Evolutionary conservation across 2,888 invertebrate species (phyloP).

Genomic region (Icerya purchasi): DNA sequence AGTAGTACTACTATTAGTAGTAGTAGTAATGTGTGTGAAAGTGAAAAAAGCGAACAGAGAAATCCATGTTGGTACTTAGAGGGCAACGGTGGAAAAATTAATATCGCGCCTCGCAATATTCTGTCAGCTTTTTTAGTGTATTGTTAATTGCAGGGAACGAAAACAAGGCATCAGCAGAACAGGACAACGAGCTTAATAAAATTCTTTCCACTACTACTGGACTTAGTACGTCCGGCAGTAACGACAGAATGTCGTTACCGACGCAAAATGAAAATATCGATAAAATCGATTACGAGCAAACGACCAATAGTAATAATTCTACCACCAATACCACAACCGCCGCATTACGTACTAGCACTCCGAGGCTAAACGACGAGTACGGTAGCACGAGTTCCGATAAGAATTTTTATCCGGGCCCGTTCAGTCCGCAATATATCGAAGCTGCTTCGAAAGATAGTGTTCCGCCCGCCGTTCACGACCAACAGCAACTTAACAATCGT

Average conservation of each 20-base stretch:
- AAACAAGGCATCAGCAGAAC: slow-evolving; percentile 1
- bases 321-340: too few relatives aligned
- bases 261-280: slow-evolving; percentile 18
- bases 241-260: slow-evolving; percentile 16
- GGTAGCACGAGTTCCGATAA: slow-evolving; percentile 16
- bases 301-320: too few relatives aligned
- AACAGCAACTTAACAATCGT: too few relatives aligned
- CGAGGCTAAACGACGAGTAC: neutral
- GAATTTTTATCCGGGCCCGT: slow-evolving; percentile 17
- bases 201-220: neutral
- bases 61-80: too few relatives aligned
- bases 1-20: too few relatives aligned
- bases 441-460: slow-evolving; percentile 11
- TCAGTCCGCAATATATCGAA: slow-evolving; percentile 15
- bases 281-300: too few relatives aligned
- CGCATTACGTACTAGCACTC: neutral
- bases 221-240: too few relatives aligned
- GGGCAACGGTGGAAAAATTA: too few relatives aligned
- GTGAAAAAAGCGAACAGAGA: too few relatives aligned
- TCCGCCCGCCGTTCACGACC: too few relatives aligned
- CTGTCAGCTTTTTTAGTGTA: neutral
- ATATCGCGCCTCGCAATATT: neutral
- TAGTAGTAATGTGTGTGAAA: too few relatives aligned
- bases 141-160: slow-evolving; percentile 12
- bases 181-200: neutral